A percentile compares a stretch with the other conserved stretches of the same genome.
Evolutionary conservation across 2,888 invertebrate species (phyloP).

Genomic region (Eupithecia subfuscata): DNA sequence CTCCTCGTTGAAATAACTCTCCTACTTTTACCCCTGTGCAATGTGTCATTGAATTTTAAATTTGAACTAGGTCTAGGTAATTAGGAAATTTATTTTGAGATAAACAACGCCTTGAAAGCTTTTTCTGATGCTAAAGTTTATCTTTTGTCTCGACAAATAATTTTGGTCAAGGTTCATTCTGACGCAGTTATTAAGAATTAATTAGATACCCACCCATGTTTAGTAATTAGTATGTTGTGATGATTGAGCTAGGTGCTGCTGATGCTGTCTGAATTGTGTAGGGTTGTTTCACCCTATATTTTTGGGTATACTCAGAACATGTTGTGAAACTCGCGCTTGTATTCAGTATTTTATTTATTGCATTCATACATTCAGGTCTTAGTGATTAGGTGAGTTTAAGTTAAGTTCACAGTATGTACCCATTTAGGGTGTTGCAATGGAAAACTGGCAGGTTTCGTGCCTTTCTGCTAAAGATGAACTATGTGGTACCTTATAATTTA

Average conservation of each 20-base stretch:
- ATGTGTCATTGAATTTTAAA: slow-evolving; percentile 39
- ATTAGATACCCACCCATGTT: not conserved
- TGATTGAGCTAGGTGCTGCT: not conserved
- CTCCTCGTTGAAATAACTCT: slow-evolving; percentile 28
- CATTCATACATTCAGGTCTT: too few species aligned
- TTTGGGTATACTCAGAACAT: not conserved
- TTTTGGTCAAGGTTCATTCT: not conserved
- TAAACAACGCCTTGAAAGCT: slow-evolving; percentile 9
- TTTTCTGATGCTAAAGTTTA: not conserved
- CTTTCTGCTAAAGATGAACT: too few species aligned
- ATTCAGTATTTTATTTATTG: too few species aligned
- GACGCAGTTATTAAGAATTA: not conserved
- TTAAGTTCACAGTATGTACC: too few species aligned
- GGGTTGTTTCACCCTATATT: not conserved
- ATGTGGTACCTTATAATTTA: too few species aligned
- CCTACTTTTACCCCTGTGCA: slow-evolving; percentile 23
- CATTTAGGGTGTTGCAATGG: too few species aligned
- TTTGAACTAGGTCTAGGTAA: slow-evolving; percentile 32
- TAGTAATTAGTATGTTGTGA: not conserved
- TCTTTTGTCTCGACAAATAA: not conserved
- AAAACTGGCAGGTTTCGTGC: too few species aligned
- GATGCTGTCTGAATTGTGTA: not conserved
- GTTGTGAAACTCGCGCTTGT: not conserved
- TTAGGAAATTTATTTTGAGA: slow-evolving; percentile 24
- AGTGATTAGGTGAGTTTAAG: too few species aligned